phyloP scores from a whole-genome alignment of 2,888 invertebrate species.

The Quadroppia sp. region DNA sequence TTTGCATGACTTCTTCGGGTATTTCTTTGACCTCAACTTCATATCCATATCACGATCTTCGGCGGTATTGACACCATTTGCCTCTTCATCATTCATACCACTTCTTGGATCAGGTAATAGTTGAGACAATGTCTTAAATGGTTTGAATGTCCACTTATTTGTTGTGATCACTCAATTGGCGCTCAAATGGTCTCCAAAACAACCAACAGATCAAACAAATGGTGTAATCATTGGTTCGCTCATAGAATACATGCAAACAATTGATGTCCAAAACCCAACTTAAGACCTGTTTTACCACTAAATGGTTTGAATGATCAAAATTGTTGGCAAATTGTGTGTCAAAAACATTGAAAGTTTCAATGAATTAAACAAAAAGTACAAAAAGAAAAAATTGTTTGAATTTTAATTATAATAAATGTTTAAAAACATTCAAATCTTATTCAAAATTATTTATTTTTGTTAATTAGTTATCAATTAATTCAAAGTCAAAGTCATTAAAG shows the following conservation, averaged over 20 bases:
- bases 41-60: no score
- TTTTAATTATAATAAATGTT: neutral
- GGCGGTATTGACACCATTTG: neutral
- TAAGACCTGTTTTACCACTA: no score
- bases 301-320: no score
- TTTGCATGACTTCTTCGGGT: neutral
- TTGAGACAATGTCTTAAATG: neutral
- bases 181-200: neutral
- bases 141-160: neutral
- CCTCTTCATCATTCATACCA: neutral
- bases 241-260: no score
- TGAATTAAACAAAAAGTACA: neutral
- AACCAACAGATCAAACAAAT: no score
- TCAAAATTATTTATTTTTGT: slow-evolving; percentile 26
- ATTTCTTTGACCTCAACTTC: neutral
- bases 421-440: slow-evolving; percentile 17
- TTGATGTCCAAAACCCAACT: no score
- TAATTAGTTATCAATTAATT: slow-evolving; percentile 12
- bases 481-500: slow-evolving; percentile 64
- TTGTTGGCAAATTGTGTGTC: no score
- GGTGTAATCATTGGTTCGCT: neutral
- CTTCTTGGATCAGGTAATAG: neutral
- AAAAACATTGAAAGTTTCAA: no score
- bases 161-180: neutral
- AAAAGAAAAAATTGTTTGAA: neutral